These are phyloP conservation scores for Uria lomvia DNA, from an alignment of 2,113 vertebrate species.

Conservation along the genomic window DNA sequence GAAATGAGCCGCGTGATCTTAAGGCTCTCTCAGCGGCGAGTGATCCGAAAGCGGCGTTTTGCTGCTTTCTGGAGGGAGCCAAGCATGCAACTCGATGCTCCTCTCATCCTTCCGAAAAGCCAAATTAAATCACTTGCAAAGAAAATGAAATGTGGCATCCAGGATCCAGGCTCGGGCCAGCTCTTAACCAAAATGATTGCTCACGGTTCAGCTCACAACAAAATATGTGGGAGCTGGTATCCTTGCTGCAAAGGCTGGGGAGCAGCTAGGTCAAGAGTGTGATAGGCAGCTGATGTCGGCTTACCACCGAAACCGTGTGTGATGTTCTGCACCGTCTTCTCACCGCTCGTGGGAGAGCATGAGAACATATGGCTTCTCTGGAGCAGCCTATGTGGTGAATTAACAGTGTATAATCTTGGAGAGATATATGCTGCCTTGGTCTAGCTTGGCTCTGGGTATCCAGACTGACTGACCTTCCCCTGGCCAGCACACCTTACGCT, in stretches of 20 bases:
- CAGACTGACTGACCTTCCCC: neutral
- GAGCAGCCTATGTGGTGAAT: neutral
- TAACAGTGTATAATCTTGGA: conserved; percentile 17
- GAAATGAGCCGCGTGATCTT: neutral
- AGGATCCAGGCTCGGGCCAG: neutral
- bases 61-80: neutral
- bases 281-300: conserved; percentile 11
- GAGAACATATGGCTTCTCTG: conserved; percentile 35
- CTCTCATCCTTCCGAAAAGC: neutral
- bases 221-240: neutral
- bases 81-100: rapidly evolving
- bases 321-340: conserved; percentile 11
- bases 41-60: neutral
- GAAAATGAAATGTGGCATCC: neutral
- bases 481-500: neutral
- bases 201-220: neutral
- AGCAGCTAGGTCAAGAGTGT: conserved; percentile 15
- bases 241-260: neutral
- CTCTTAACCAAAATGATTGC: neutral
- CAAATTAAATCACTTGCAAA: neutral
- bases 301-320: neutral
- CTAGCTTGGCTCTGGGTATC: neutral
- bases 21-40: neutral
- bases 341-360: conserved; percentile 8
- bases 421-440: neutral